Percentiles rank a stretch among this genome's conserved stretches.
These are phyloP conservation scores for Varanus salvator DNA, from an alignment of 2,113 vertebrate species.

Conservation along the genomic window DNA sequence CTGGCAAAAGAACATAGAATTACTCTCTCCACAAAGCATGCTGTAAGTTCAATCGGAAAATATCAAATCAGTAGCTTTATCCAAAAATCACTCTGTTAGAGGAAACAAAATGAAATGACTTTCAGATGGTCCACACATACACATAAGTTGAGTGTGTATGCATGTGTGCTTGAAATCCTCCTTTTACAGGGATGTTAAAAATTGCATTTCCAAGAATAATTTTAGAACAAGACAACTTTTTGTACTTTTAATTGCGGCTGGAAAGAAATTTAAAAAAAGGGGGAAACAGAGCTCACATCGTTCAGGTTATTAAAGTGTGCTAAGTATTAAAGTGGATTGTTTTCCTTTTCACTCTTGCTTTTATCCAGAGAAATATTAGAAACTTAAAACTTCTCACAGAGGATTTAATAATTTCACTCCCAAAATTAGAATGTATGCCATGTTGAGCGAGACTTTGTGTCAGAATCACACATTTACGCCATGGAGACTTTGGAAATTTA, in stretches of 20 bases:
- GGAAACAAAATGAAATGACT: conserved; percentile 66
- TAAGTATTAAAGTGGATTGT: conserved; percentile 64
- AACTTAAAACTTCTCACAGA: conserved; percentile 71
- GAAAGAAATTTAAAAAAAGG: conserved; percentile 70
- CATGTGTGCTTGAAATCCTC: background rate
- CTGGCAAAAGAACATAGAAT: conserved; percentile 82
- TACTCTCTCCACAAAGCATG: conserved; percentile 70
- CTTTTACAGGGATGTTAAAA: conserved; percentile 68
- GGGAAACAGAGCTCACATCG: conserved; percentile 44
- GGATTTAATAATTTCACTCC: conserved; percentile 71
- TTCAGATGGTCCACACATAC: conserved; percentile 64
- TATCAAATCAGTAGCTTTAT: conserved; percentile 72
- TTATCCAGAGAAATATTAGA: conserved; percentile 69
- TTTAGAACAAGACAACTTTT: conserved; percentile 70
- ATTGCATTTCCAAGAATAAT: conserved; percentile 77
- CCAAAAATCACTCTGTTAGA: conserved; percentile 71
- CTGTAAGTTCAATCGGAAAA: conserved; percentile 81
- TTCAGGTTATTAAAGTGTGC: conserved; percentile 72
- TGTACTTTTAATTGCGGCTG: conserved; percentile 75
- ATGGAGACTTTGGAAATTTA: conserved; percentile 35
- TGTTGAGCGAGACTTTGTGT: conserved; percentile 67
- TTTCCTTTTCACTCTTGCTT: conserved; percentile 68
- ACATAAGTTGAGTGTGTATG: background rate
- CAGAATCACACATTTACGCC: conserved; percentile 58
- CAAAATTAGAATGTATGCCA: conserved; percentile 72